Evolutionary conservation across 2,797 vertebrate species (phyloP).

Genomic region (Xenopus petersii): DNA sequence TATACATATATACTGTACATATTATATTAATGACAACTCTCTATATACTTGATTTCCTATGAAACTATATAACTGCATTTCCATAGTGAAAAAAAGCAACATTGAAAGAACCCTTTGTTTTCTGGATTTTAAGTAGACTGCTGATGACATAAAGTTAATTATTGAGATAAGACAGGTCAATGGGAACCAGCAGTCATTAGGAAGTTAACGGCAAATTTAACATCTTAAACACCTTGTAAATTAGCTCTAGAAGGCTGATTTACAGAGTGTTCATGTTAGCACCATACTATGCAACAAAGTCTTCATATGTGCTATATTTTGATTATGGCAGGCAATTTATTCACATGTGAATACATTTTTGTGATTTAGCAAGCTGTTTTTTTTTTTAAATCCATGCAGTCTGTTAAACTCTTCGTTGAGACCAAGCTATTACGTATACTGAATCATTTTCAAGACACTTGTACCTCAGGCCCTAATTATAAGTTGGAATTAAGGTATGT

Average conservation of each 20-base stretch:
- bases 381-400: too few relatives aligned
- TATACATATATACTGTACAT: too few relatives aligned
- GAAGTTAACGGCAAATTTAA: conserved; percentile 26
- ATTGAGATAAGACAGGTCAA: conserved; percentile 47
- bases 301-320: conserved; percentile 46
- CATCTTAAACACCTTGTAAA: conserved; percentile 42
- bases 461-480: too few relatives aligned
- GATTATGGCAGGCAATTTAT: neutral
- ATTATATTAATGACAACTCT: too few relatives aligned
- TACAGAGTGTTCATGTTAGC: conserved; percentile 42
- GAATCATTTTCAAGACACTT: too few relatives aligned
- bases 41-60: too few relatives aligned
- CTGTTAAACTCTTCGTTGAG: too few relatives aligned
- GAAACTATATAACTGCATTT: too few relatives aligned
- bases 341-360: conserved; percentile 2
- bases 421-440: too few relatives aligned
- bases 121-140: conserved; percentile 9
- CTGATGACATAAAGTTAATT: conserved; percentile 48
- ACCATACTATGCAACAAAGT: conserved; percentile 23
- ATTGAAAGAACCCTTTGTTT: conserved; percentile 30
- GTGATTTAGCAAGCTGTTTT: neutral
- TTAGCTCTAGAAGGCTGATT: conserved; percentile 31
- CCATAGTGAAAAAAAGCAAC: too few relatives aligned
- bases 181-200: conserved; percentile 36
- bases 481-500: too few relatives aligned